Evolutionary conservation across 37 sponge, comb jelly and placozoan genomes (phyloP).

Genomic region (Ephydatia muelleri): DNA sequence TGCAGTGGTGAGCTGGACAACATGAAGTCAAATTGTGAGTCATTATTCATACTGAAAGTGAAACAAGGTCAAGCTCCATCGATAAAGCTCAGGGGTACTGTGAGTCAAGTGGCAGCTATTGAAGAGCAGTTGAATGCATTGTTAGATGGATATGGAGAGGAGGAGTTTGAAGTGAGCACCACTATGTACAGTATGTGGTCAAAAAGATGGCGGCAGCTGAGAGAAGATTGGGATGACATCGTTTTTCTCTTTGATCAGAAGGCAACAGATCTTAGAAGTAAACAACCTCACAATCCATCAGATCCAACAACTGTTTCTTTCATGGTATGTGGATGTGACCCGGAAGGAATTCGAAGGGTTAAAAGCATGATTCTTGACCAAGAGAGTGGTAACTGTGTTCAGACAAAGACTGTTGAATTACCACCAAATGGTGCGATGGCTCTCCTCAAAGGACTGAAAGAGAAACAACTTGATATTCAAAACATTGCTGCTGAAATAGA

Average conservation of each 20-base stretch:
- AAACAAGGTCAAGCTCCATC: not conserved
- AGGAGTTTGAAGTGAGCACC: slow-evolving; percentile 15
- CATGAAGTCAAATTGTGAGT: not conserved
- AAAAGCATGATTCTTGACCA: slow-evolving; percentile 5
- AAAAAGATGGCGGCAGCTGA: slow-evolving; percentile 39
- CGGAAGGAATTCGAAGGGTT: slow-evolving; percentile 16
- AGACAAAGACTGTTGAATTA: not conserved
- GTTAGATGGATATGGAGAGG: not conserved
- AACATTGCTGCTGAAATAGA: not conserved
- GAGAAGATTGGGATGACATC: slow-evolving; percentile 13
- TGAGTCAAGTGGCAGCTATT: slow-evolving; percentile 31
- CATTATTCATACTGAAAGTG: not conserved
- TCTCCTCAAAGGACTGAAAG: slow-evolving; percentile 18
- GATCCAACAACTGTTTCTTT: not conserved
- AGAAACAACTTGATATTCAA: slow-evolving; percentile 9
- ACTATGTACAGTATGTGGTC: slow-evolving; percentile 26
- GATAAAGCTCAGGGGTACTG: slow-evolving; percentile 23
- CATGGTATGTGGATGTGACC: not conserved
- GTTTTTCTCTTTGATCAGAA: slow-evolving; percentile 16
- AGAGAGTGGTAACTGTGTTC: slow-evolving; percentile 19
- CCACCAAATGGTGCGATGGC: not conserved
- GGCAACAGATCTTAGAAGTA: not conserved
- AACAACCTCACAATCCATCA: not conserved
- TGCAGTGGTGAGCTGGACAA: slow-evolving; percentile 5
- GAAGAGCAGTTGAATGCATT: not conserved